Base-by-base conservation (phyloP, 2,797 vertebrate species). In the Sebastes diploproa region DNA sequence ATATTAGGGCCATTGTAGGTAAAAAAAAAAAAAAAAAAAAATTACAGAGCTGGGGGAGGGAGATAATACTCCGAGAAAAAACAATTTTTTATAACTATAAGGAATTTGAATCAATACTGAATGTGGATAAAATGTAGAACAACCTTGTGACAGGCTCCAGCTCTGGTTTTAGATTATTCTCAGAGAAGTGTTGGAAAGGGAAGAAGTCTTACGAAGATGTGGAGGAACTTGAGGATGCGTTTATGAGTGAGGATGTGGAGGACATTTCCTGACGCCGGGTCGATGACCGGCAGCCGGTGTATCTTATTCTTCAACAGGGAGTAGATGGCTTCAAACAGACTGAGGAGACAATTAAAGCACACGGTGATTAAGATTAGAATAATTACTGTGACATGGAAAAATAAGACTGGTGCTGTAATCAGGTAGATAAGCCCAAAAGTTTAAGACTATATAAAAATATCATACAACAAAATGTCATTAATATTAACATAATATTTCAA, bases 191-290 rank as follows among this genome's bases (percentile, higher is more conserved):
- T 56, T 56, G 1, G 0, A 58, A 30, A 70, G 8, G n/a, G 12
- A 22, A 1, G 20, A 34, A 30, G 6, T 22, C 97, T 98, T 93
- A 99, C 98, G 93, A 99, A 99, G 92, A 99, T 98, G 95, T 99
- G 96, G 84, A 99, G 97, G 92, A 99, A 99, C 96, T 99, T 99
- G 91, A 99, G 98, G 94, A 99, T 99, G 94, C 98, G 97, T 95
- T 99, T 99, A 96, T 99, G 98, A 63, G 98, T 99, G 84, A 99
- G 97, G 76, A 99, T 99, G 96, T 99, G 98, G 88, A 99, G 97
- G 93, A 98, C 98, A 79, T 99, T 99, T 89, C 98, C 98, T 70
- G 98, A 97, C 81, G 96, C 94, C 1, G 98, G 98, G 93, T 99
- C 98, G 75, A 99, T 98, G 87, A 99, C 96, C 0, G 98, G 98